Conservation (phyloP, 2,888 invertebrate species). For the Pelosia muscerda region DNA sequence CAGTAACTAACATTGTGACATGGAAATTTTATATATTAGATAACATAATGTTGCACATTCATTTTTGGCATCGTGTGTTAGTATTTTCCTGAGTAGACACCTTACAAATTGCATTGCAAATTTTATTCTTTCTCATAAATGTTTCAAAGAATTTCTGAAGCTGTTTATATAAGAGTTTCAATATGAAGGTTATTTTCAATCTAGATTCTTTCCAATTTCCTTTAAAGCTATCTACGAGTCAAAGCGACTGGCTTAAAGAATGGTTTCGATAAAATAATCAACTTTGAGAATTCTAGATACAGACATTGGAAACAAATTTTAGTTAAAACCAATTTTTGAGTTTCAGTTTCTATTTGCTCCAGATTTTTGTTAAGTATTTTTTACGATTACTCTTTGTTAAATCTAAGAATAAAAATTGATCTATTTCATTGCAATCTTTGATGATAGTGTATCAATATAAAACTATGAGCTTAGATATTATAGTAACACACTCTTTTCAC, state of each 20-base stretch:
- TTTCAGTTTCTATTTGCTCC: neutral
- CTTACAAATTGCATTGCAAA: neutral
- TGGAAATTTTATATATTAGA: too few species aligned
- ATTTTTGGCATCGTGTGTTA: too few species aligned
- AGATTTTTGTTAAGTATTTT: neutral
- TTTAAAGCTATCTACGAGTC: constrained; percentile 8
- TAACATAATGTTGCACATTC: too few species aligned
- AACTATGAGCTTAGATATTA: too few species aligned
- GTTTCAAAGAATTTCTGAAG: neutral
- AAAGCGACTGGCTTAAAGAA: constrained; percentile 2
- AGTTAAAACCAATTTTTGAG: neutral
- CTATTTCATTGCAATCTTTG: too few species aligned
- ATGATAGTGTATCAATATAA: too few species aligned
- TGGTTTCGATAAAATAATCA: neutral
- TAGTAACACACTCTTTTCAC: too few species aligned
- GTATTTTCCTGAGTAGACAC: too few species aligned
- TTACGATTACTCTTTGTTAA: too few species aligned
- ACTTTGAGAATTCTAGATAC: constrained; percentile 1
- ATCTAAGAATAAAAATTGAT: too few species aligned
- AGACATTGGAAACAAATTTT: neutral
- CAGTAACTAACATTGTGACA: too few species aligned
- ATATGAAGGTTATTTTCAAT: constrained; percentile 1
- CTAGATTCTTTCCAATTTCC: neutral
- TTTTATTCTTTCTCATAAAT: constrained; percentile 4
- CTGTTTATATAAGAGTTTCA: neutral